These are phyloP conservation scores for Apostichopus californicus DNA, from an alignment of 35 echinoderm and acorn worm species.

Conservation along the genomic window DNA sequence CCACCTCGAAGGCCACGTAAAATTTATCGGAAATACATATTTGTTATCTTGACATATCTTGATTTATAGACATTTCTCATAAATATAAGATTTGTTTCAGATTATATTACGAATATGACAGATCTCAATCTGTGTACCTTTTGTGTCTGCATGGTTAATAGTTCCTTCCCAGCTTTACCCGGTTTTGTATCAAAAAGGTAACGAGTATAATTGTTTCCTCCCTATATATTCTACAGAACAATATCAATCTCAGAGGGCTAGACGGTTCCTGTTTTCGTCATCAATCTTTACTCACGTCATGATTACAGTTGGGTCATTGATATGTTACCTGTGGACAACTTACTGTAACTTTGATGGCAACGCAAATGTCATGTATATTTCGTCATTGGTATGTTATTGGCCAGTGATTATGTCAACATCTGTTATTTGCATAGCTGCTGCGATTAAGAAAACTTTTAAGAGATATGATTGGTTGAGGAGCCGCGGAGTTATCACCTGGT, in stretches of 20 bases:
- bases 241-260: not conserved
- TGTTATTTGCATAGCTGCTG: not conserved
- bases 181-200: not conserved
- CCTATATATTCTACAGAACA: not conserved
- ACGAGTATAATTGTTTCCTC: too few relatives aligned
- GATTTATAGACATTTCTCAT: not conserved
- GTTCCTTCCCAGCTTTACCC: not conserved
- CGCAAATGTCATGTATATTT: not conserved
- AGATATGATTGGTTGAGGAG: not conserved
- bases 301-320: not conserved
- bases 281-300: not conserved
- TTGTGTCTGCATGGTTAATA: not conserved
- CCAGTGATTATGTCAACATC: not conserved
- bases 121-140: not conserved
- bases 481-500: not conserved
- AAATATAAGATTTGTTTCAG: not conserved
- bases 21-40: too few relatives aligned
- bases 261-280: not conserved
- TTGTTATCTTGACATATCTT: not conserved
- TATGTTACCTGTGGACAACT: not conserved
- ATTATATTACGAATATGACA: not conserved
- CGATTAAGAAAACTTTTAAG: not conserved
- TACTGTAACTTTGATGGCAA: not conserved
- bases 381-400: slow-evolving; percentile 8
- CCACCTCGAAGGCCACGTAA: too few relatives aligned